These are phyloP conservation scores for Latrodectus geometricus DNA, from an alignment of 1,140 invertebrate species.

Conservation along the genomic window DNA sequence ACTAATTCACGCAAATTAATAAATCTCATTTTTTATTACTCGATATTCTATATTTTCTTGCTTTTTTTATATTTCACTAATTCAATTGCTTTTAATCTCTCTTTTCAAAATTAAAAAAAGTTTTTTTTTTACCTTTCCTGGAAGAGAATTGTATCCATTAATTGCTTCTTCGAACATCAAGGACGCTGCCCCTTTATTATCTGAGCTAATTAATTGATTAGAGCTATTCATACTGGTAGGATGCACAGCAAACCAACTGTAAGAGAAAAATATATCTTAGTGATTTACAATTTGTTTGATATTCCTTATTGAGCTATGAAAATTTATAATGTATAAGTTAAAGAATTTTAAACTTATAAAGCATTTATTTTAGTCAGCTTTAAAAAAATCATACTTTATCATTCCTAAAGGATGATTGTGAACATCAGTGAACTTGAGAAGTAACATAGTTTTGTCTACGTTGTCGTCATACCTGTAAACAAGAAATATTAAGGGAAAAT, in stretches of 20 bases:
- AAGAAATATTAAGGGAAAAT: constrained; percentile 28
- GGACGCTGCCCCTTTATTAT: constrained; percentile 92
- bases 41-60: too few species aligned
- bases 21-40: too few species aligned
- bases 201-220: constrained; percentile 86
- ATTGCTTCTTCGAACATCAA: constrained; percentile 84
- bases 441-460: constrained; percentile 85
- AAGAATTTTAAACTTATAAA: too few species aligned
- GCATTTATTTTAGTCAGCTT: too few species aligned
- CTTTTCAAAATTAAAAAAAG: too few species aligned
- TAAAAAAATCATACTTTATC: constrained; percentile 66
- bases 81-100: too few species aligned
- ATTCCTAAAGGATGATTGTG: constrained; percentile 71
- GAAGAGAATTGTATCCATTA: constrained; percentile 74
- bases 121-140: constrained; percentile 83
- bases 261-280: background rate
- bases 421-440: constrained; percentile 78
- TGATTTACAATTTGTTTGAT: too few species aligned
- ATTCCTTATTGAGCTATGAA: too few species aligned
- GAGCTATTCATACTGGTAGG: constrained; percentile 96
- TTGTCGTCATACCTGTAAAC: constrained; percentile 77
- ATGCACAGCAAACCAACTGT: constrained; percentile 96
- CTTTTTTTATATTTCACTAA: too few species aligned
- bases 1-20: too few species aligned
- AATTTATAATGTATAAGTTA: too few species aligned